A percentile compares a stretch with the other conserved stretches of the same genome.
Conservation (phyloP, 2,888 invertebrate species). For the Rotaria magnacalcarata region DNA sequence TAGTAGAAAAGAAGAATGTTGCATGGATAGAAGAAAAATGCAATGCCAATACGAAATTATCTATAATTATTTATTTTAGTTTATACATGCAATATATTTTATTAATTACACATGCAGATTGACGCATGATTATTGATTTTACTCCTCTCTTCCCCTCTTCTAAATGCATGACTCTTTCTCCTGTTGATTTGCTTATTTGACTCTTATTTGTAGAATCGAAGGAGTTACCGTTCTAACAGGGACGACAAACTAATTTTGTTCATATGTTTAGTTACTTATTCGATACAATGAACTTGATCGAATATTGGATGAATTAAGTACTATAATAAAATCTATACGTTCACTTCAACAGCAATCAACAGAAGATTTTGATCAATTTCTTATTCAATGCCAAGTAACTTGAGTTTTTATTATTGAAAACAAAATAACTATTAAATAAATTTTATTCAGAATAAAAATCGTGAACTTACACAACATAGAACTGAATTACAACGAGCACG, state of each 20-base stretch:
- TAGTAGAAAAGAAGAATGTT: background rate
- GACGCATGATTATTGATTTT: slow-evolving; percentile 11
- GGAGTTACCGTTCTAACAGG: no score
- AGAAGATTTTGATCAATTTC: background rate
- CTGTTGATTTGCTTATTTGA: background rate
- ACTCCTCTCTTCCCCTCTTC: background rate
- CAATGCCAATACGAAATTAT: background rate
- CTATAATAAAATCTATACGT: background rate
- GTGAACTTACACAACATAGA: slow-evolving; percentile 11
- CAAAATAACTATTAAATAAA: background rate
- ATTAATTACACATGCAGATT: background rate
- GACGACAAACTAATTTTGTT: background rate
- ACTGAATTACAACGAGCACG: background rate
- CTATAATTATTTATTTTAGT: background rate
- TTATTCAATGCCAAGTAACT: background rate
- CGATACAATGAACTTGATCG: slow-evolving; percentile 26
- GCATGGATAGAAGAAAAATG: background rate
- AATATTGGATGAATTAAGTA: background rate
- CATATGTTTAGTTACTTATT: background rate
- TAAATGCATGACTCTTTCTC: background rate
- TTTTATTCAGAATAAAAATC: slow-evolving; percentile 20
- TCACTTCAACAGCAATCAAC: slow-evolving; percentile 10
- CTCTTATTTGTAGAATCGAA: background rate
- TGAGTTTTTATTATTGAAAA: background rate
- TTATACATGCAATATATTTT: background rate